Conservation (phyloP, 2,888 invertebrate genomes). For the Lordiphosa fenestrarum region DNA sequence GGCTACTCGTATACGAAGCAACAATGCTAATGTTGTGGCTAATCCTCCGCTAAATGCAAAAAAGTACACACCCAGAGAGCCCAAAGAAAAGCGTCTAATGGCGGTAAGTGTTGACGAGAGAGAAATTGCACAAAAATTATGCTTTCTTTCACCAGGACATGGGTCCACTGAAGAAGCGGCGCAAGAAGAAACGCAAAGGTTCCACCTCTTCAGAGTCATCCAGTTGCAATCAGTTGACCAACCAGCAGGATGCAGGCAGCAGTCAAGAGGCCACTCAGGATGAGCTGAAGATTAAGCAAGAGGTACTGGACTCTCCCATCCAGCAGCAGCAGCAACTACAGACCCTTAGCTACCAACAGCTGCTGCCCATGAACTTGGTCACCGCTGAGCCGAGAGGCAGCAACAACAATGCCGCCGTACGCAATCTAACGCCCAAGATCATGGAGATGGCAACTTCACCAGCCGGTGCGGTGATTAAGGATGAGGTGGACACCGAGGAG, state of each 20-base stretch:
- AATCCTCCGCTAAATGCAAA: constrained; percentile 78
- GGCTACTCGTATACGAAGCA: constrained; percentile 73
- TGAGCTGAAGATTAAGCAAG: constrained; percentile 75
- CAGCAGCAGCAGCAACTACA: constrained; percentile 28
- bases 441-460: constrained; percentile 61
- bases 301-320: constrained; percentile 77
- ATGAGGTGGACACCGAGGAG: constrained; percentile 73
- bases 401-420: constrained; percentile 54
- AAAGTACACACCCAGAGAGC: constrained; percentile 86
- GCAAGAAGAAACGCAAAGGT: constrained; percentile 80
- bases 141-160: constrained; percentile 64
- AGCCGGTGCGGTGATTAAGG: constrained; percentile 67
- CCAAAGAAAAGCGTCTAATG: constrained; percentile 82
- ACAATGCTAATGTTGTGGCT: constrained; percentile 48
- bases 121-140: background rate
- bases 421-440: constrained; percentile 77
- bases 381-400: constrained; percentile 50
- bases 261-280: constrained; percentile 63
- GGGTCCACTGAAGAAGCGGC: constrained; percentile 79
- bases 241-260: constrained; percentile 57
- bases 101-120: constrained; percentile 60
- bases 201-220: constrained; percentile 79
- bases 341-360: constrained; percentile 48
- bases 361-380: constrained; percentile 79
- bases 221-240: constrained; percentile 62